Conservation (phyloP, 1,140 invertebrate genomes). For the Megalonaias nervosa region DNA sequence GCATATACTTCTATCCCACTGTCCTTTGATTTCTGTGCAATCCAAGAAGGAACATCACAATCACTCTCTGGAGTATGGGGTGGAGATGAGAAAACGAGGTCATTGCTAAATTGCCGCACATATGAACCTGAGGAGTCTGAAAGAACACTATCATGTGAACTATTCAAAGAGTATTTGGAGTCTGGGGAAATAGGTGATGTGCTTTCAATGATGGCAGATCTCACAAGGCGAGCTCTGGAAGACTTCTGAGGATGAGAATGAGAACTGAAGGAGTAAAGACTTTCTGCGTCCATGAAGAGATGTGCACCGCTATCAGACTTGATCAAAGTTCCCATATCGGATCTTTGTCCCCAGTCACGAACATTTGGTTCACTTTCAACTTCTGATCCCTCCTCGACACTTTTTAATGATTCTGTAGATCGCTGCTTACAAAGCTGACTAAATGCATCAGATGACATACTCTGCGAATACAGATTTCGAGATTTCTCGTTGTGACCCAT, state of each 20-base stretch:
- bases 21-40: constrained; percentile 23
- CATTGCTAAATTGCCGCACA: constrained; percentile 44
- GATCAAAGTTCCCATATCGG: constrained; percentile 41
- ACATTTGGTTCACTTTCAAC: constrained; percentile 28
- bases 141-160: constrained; percentile 58
- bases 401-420: constrained; percentile 50
- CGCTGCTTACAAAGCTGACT: constrained; percentile 29
- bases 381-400: constrained; percentile 47
- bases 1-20: constrained; percentile 6
- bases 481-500: constrained; percentile 15
- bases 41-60: constrained; percentile 26
- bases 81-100: constrained; percentile 38
- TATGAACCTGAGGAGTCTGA: constrained; percentile 46
- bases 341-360: constrained; percentile 18
- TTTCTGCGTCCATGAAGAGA: constrained; percentile 54
- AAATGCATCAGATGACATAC: constrained; percentile 31
- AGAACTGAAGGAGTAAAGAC: constrained; percentile 11
- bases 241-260: constrained; percentile 14
- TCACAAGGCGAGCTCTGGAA: constrained; percentile 12
- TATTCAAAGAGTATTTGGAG: constrained; percentile 55
- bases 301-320: constrained; percentile 63
- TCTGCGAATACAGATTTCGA: constrained; percentile 20
- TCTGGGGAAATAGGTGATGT: constrained; percentile 56
- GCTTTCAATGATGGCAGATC: constrained; percentile 41
- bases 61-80: constrained; percentile 44